Conservation (phyloP, 1,140 invertebrate species). For the Pemphigus obesinymphae region DNA sequence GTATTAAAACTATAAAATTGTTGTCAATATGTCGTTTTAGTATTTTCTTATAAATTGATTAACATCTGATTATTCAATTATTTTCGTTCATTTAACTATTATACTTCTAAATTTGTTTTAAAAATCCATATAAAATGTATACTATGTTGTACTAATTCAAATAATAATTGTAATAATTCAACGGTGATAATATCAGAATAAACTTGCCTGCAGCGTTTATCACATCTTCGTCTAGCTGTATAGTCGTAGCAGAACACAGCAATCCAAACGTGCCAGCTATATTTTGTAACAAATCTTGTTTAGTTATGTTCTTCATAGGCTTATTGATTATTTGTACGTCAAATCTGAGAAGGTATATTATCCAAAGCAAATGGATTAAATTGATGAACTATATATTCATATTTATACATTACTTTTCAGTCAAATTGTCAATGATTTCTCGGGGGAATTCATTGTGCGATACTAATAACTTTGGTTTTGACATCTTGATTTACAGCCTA, state of each 20-base stretch:
- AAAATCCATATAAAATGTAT: too few species aligned
- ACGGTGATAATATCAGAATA: neutral
- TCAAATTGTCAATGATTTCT: neutral
- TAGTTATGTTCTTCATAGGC: constrained; percentile 61
- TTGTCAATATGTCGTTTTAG: too few species aligned
- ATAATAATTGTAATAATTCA: neutral
- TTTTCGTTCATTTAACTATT: too few species aligned
- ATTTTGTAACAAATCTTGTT: constrained; percentile 63
- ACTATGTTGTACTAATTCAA: neutral
- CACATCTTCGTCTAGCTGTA: constrained; percentile 77
- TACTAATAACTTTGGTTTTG: neutral
- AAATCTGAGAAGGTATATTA: neutral
- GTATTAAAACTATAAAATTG: too few species aligned
- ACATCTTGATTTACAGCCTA: neutral
- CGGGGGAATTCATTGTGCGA: neutral
- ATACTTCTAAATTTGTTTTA: too few species aligned
- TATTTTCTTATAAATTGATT: too few species aligned
- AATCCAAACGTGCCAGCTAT: constrained; percentile 69
- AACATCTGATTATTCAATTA: too few species aligned
- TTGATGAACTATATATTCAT: too few species aligned
- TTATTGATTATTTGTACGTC: neutral
- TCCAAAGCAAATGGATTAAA: neutral
- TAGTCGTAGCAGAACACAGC: constrained; percentile 63
- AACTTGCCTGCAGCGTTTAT: constrained; percentile 58
- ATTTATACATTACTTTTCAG: neutral